Evolutionary conservation across 1,140 invertebrate species (phyloP), one percentile per base, ranked within the genome.

Genomic region (Aphidius ervi): DNA sequence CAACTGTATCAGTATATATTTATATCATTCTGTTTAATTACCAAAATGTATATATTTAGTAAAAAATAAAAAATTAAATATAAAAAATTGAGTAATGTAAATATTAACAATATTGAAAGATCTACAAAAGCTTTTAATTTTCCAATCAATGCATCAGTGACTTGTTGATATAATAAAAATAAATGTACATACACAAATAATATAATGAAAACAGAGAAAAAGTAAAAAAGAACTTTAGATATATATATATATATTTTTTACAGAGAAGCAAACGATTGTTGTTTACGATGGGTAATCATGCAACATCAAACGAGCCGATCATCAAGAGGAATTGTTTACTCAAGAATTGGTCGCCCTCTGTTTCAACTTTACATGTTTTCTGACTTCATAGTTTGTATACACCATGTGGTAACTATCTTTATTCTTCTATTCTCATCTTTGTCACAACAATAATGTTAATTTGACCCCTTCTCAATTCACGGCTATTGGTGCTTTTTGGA

Each of bases 401-500:
- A 41, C 54, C 40, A 41, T 58, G 56, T 57, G 59, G 48, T 57
- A 10, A 65, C 68, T 69, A 67, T 67, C 58, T 65, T 64, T 49
- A 50, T 46, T 47, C 56, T 20, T 50, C 56, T 62, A 62, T 61
- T 65, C 62, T 69, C 67, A 63, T 74, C 74, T 77, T 77, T 76
- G 72, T 79, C 75, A 70, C 74, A 78, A 79, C 76, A 79, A 79
- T 80, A 80, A 79, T 79, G 77, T 80, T 80, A 80, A 80, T 79
- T 80, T 78, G 78, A 72, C 69, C 68, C 61, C 63, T 67, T 42
- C 67, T 63, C 59, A 42, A 43, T 40, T 46, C 37, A 42, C 46
- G 41, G 9, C 42, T 53, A 59, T 43, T 50, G 41, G 59, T 61
- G 45, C 70, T 66, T 63, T 63, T n/a, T 20, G n/a, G 37, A 31